Percentiles rank a stretch among this genome's conserved stretches.
phyloP scores from a whole-genome alignment of 2,888 invertebrate genomes.

The Aporophyla lueneburgensis region DNA sequence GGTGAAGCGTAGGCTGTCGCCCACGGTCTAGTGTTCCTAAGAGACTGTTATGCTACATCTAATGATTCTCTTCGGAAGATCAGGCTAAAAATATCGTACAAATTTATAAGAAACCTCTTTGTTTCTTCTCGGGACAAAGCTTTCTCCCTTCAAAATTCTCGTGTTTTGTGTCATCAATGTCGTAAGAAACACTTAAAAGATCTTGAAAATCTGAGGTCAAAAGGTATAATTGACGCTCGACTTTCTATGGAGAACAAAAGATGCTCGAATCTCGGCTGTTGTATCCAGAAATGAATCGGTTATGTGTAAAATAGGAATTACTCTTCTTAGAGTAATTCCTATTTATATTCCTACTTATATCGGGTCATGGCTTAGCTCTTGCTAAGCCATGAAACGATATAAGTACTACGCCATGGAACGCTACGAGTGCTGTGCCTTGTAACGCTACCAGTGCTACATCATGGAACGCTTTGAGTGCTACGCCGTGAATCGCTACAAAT shows the following conservation, averaged over 20 bases:
- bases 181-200: neutral
- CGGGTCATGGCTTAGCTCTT: no score
- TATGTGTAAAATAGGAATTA: neutral
- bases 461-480: neutral
- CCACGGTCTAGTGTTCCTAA: slow-evolving; percentile 21
- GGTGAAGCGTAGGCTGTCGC: slow-evolving; percentile 32
- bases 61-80: slow-evolving; percentile 24
- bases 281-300: neutral
- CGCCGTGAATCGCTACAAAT: slow-evolving; percentile 1
- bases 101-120: slow-evolving; percentile 2
- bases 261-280: neutral
- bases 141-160: slow-evolving; percentile 4
- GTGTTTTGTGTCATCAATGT: slow-evolving; percentile 23
- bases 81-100: slow-evolving; percentile 42
- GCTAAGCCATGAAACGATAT: neutral
- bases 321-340: no score
- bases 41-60: slow-evolving; percentile 5
- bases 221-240: neutral
- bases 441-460: neutral
- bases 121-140: slow-evolving; percentile 3
- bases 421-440: no score
- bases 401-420: neutral
- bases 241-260: neutral
- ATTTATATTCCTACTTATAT: no score
- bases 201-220: slow-evolving; percentile 7